A percentile compares a stretch with the other conserved stretches of the same genome.
Evolutionary conservation across 2,888 invertebrate species (phyloP).

Genomic region (Orthonychiurus folsomi): DNA sequence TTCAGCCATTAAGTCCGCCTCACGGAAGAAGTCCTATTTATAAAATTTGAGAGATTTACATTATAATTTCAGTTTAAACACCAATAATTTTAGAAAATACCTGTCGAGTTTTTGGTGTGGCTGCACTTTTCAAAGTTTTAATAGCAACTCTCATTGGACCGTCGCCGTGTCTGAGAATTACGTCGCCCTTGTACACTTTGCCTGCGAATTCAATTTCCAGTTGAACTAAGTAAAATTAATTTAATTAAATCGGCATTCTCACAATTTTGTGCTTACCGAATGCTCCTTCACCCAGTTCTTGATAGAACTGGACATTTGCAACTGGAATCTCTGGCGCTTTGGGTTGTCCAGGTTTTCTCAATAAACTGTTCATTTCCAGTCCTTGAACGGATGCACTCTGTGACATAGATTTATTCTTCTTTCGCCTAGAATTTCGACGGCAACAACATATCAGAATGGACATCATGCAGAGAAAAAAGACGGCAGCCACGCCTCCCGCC

Average conservation of each 20-base stretch:
- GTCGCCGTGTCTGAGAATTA: slow-evolving; percentile 52
- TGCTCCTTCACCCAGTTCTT: slow-evolving; percentile 90
- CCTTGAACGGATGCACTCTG: slow-evolving; percentile 41
- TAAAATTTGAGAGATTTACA: background rate
- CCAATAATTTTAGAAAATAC: too few species aligned
- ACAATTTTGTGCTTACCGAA: slow-evolving; percentile 48
- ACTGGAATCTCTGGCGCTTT: slow-evolving; percentile 77
- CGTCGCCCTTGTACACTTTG: slow-evolving; percentile 89
- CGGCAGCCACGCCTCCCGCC: slow-evolving; percentile 48
- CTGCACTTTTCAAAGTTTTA: slow-evolving; percentile 88
- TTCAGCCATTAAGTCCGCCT: slow-evolving; percentile 89
- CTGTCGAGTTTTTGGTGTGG: slow-evolving; percentile 68
- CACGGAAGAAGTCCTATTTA: slow-evolving; percentile 85
- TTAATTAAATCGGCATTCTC: background rate
- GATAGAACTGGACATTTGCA: slow-evolving; percentile 73
- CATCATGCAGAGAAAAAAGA: slow-evolving; percentile 50
- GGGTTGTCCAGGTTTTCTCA: slow-evolving; percentile 50
- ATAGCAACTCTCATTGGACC: slow-evolving; percentile 77
- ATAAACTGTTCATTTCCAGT: slow-evolving; percentile 75
- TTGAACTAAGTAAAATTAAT: slow-evolving; percentile 14
- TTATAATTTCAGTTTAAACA: background rate
- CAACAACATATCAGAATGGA: slow-evolving; percentile 55
- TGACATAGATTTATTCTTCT: slow-evolving; percentile 22
- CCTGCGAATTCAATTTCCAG: slow-evolving; percentile 50
- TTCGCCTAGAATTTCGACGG: slow-evolving; percentile 49